These are phyloP conservation scores for Phyllotis vaccarum DNA, from an alignment of 2,797 vertebrate genomes.

Conservation along the genomic window DNA sequence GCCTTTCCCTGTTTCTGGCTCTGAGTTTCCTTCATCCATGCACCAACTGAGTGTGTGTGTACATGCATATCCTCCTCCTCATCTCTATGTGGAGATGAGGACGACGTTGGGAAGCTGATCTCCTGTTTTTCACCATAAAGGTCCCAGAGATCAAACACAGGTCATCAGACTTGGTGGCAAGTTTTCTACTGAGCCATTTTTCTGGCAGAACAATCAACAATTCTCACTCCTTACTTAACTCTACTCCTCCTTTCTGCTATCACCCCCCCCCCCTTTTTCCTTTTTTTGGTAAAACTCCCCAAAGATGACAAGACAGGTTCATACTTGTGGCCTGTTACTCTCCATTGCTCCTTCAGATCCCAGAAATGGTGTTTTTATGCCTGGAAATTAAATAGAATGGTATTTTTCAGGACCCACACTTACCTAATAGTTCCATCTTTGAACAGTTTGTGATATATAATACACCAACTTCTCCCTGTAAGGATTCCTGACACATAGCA, in stretches of 20 bases:
- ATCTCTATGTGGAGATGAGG: neutral
- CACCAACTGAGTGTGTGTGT: neutral
- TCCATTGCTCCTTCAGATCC: neutral
- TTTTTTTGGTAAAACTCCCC: slow-evolving; percentile 4
- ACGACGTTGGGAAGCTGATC: neutral
- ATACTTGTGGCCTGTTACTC: neutral
- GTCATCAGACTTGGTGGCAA: neutral
- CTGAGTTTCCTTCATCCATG: too few species aligned
- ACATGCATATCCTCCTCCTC: neutral
- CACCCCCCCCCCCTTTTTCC: too few species aligned
- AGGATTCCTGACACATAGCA: too few species aligned
- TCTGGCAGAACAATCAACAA: neutral
- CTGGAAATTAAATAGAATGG: neutral
- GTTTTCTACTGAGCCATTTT: neutral
- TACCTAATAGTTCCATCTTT: neutral
- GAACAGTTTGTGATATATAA: neutral
- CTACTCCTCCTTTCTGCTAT: neutral
- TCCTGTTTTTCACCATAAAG: neutral
- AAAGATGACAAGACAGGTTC: neutral
- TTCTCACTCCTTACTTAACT: neutral
- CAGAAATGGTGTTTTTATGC: neutral
- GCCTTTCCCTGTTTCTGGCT: too few species aligned
- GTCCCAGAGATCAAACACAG: neutral
- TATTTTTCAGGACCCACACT: neutral
- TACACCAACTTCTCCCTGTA: neutral